Conservation (phyloP, 2,113 vertebrate species). For the Datnioides undecimradiatus region DNA sequence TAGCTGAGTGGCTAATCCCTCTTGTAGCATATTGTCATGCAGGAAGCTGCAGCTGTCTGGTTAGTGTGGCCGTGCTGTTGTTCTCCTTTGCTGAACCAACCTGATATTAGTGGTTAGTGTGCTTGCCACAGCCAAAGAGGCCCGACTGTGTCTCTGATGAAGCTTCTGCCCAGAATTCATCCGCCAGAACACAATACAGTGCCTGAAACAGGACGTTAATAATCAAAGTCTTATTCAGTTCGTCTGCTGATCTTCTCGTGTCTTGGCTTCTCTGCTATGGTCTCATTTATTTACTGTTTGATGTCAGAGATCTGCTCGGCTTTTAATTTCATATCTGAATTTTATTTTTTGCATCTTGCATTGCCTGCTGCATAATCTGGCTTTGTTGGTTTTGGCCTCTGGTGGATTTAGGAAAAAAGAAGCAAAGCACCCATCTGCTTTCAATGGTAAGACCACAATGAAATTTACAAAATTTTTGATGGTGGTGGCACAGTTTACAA, state of each 20-base stretch:
- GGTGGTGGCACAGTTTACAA: conserved; percentile 12
- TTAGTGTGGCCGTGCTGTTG: conserved; percentile 66
- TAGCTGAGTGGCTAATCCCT: conserved; percentile 40
- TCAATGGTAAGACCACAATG: conserved; percentile 1
- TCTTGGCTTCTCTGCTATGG: not conserved
- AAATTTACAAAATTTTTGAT: conserved; percentile 25
- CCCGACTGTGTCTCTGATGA: conserved; percentile 42
- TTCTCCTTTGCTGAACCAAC: conserved; percentile 66
- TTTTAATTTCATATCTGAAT: not conserved
- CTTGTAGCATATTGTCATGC: conserved; percentile 40
- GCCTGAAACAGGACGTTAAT: not conserved
- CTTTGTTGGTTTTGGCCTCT: not conserved
- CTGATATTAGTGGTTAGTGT: conserved; percentile 73
- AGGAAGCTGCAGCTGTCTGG: conserved; percentile 65
- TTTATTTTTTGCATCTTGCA: not conserved
- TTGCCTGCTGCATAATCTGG: not conserved
- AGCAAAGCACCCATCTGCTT: conserved; percentile 40
- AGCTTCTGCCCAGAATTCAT: conserved; percentile 36
- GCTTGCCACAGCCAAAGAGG: conserved; percentile 64
- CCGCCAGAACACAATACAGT: conserved; percentile 4
- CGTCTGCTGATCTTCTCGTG: not conserved
- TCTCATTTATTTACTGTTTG: not conserved
- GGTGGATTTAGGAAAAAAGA: not conserved
- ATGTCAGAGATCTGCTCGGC: not conserved
- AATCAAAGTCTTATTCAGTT: not conserved